Conservation (phyloP, 2,888 invertebrate genomes). For the Oxyscelio sp. region DNA sequence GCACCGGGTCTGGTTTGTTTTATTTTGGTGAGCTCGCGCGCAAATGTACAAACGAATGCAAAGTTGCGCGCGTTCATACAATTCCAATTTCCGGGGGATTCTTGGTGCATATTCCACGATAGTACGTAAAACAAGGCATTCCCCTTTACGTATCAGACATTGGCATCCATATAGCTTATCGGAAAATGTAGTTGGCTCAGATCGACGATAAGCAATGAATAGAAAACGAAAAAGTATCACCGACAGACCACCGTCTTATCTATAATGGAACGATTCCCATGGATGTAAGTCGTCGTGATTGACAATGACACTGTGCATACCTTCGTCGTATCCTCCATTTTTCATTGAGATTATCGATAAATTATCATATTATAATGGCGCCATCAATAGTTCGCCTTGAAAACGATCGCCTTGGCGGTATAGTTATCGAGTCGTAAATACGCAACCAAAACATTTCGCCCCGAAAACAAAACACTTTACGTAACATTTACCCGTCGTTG, state of each 20-base stretch:
- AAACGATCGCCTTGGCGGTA: constrained; percentile 25
- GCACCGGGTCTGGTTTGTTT: not conserved
- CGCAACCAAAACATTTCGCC: constrained; percentile 26
- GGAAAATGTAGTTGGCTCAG: constrained; percentile 69
- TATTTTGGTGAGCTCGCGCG: not conserved
- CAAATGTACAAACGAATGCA: constrained; percentile 39
- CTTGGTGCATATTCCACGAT: constrained; percentile 40
- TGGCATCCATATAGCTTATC: constrained; percentile 72
- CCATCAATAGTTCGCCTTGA: constrained; percentile 79
- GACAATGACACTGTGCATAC: constrained; percentile 85
- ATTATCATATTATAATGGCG: constrained; percentile 86
- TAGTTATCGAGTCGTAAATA: constrained; percentile 12
- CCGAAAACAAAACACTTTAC: not conserved
- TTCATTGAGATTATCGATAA: constrained; percentile 86
- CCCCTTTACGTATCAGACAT: constrained; percentile 62
- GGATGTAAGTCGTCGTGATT: constrained; percentile 81
- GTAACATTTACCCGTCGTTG: not conserved
- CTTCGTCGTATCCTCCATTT: constrained; percentile 82
- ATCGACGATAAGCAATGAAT: constrained; percentile 72
- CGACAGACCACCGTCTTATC: constrained; percentile 77
- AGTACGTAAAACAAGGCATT: constrained; percentile 49
- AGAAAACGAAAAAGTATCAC: constrained; percentile 62
- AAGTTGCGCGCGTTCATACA: constrained; percentile 48
- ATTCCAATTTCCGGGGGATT: constrained; percentile 59
- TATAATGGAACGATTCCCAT: constrained; percentile 84